phyloP scores from a whole-genome alignment of 2,797 vertebrate species.

The Tinamus major region DNA sequence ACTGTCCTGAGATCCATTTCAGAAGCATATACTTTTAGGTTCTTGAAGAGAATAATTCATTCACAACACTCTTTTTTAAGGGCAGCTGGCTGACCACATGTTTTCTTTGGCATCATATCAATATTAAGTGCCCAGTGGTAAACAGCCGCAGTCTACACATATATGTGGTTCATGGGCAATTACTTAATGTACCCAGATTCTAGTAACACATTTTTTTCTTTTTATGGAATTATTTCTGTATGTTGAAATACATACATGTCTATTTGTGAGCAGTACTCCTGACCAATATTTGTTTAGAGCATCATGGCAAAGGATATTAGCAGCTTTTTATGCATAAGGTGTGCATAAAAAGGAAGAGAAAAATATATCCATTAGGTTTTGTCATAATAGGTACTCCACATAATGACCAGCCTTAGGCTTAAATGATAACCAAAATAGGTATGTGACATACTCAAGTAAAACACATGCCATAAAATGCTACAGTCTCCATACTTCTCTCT shows the following conservation, averaged over 20 bases:
- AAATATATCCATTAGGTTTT: neutral
- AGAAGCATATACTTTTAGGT: neutral
- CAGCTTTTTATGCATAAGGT: neutral
- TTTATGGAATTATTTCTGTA: neutral
- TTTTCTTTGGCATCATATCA: constrained; percentile 12
- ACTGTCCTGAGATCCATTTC: neutral
- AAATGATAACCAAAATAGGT: neutral
- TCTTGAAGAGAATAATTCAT: constrained; percentile 13
- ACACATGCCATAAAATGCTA: neutral
- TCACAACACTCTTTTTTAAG: constrained; percentile 1
- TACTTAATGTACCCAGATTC: neutral
- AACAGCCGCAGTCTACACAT: neutral
- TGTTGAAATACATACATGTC: neutral
- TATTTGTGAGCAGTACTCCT: neutral
- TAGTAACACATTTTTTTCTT: no score
- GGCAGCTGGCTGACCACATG: neutral
- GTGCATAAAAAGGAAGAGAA: neutral
- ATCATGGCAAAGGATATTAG: neutral
- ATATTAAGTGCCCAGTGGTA: neutral
- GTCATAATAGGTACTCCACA: neutral
- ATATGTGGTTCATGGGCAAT: neutral
- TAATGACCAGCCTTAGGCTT: neutral
- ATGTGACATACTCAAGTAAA: neutral
- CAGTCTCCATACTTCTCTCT: neutral
- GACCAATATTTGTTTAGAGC: neutral